phyloP scores from a whole-genome alignment of 2,113 vertebrate species.

The Leptobrachium ailaonicum region DNA sequence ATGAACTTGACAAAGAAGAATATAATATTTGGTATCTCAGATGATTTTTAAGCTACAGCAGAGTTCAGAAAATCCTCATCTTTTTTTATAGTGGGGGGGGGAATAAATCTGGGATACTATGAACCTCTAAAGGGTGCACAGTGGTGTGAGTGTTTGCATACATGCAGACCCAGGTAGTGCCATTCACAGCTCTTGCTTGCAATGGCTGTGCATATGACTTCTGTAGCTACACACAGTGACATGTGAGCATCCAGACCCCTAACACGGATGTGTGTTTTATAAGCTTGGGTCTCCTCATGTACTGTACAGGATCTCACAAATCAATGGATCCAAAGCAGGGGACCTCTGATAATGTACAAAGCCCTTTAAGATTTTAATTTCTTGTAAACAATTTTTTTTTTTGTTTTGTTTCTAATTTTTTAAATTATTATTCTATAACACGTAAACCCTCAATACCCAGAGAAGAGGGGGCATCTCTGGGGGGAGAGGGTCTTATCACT shows the following conservation, averaged over 20 bases:
- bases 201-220: slow-evolving; percentile 9
- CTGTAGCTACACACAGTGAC: slow-evolving; percentile 17
- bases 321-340: neutral
- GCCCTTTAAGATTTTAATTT: slow-evolving; percentile 33
- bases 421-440: slow-evolving; percentile 42
- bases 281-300: neutral
- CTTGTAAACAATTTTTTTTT: slow-evolving; percentile 23
- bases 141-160: neutral
- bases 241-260: neutral
- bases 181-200: neutral
- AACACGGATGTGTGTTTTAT: neutral
- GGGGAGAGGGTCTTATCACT: neutral
- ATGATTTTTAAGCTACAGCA: too few relatives aligned
- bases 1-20: too few relatives aligned
- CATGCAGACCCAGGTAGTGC: neutral
- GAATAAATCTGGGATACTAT: too few relatives aligned
- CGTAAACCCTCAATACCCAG: slow-evolving; percentile 2
- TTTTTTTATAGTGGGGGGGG: neutral
- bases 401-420: slow-evolving; percentile 19
- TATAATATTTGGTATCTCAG: too few relatives aligned
- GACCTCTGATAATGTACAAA: neutral
- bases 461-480: neutral
- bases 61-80: neutral
- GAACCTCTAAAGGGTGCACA: too few relatives aligned
- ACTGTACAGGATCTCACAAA: slow-evolving; percentile 8